Percentiles rank a stretch among this genome's conserved stretches.
Conservation (phyloP, 2,888 invertebrate species). For the Dynastes tityus region DNA sequence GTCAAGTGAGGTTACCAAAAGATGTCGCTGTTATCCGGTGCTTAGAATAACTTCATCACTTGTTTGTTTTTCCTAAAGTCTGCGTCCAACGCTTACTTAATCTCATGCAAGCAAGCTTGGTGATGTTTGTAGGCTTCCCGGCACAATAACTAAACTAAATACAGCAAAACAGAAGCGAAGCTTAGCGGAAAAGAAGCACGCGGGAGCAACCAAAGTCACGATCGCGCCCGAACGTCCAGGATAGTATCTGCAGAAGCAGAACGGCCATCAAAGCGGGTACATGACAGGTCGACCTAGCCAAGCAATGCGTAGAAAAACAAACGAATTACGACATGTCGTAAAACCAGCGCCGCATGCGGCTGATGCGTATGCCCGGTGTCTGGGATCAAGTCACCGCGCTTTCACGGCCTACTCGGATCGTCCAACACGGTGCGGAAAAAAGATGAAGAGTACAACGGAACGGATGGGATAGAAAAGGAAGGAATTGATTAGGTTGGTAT, state of each 20-base stretch:
- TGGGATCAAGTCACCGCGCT: too few species aligned
- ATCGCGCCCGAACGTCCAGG: not conserved
- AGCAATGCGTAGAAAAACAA: constrained; percentile 35
- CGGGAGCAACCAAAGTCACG: constrained; percentile 10
- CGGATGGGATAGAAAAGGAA: too few species aligned
- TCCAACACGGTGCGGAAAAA: too few species aligned
- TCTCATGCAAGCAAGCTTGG: too few species aligned
- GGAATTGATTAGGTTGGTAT: too few species aligned
- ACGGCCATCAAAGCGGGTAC: not conserved
- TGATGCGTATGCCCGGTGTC: not conserved
- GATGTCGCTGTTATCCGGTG: not conserved
- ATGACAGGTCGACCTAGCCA: constrained; percentile 28
- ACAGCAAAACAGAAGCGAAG: not conserved
- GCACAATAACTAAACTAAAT: too few species aligned
- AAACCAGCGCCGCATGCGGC: constrained; percentile 22
- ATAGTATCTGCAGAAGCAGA: not conserved
- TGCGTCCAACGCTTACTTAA: too few species aligned
- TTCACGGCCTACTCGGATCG: too few species aligned
- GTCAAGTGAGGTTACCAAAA: not conserved
- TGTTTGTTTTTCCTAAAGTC: too few species aligned
- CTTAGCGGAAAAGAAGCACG: not conserved
- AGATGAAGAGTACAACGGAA: too few species aligned
- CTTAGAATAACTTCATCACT: too few species aligned
- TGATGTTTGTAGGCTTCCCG: too few species aligned
- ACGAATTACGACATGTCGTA: constrained; percentile 39